A percentile compares a stretch with the other conserved stretches of the same genome.
Conservation (phyloP, 2,113 vertebrate species). For the Pelecanus crispus region DNA sequence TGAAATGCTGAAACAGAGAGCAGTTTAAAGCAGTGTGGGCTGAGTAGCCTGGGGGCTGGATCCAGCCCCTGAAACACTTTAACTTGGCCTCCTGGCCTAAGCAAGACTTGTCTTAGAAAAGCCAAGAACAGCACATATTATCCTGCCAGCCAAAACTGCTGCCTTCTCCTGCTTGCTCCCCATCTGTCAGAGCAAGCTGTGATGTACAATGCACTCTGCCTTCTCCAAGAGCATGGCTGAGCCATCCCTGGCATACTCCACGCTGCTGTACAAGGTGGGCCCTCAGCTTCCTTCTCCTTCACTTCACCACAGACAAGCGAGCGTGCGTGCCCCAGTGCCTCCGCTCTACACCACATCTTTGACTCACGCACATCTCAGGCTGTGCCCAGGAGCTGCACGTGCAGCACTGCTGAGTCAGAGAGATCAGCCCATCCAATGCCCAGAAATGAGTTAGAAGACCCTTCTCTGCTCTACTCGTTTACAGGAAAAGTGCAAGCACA, state of each 20-base stretch:
- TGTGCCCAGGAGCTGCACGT: background rate
- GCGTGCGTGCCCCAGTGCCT: rapidly evolving
- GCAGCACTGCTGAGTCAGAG: background rate
- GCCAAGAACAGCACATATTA: background rate
- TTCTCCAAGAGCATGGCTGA: background rate
- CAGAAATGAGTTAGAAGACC: background rate
- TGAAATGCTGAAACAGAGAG: background rate
- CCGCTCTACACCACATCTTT: background rate
- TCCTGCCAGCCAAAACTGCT: background rate
- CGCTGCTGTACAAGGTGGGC: background rate
- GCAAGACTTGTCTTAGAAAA: background rate
- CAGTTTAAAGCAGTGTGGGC: background rate
- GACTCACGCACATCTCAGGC: background rate
- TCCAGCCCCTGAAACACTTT: background rate
- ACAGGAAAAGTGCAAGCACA: background rate
- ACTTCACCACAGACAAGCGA: rapidly evolving
- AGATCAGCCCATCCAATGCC: background rate
- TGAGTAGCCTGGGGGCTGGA: background rate
- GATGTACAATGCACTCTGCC: background rate
- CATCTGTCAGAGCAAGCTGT: background rate
- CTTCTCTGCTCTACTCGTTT: background rate
- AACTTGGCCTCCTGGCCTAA: background rate
- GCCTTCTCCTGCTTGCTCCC: background rate
- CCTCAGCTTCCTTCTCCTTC: background rate
- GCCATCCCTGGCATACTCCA: rapidly evolving